phyloP scores from a whole-genome alignment of 2,113 vertebrate species.

The Lepidothrix coronata region DNA sequence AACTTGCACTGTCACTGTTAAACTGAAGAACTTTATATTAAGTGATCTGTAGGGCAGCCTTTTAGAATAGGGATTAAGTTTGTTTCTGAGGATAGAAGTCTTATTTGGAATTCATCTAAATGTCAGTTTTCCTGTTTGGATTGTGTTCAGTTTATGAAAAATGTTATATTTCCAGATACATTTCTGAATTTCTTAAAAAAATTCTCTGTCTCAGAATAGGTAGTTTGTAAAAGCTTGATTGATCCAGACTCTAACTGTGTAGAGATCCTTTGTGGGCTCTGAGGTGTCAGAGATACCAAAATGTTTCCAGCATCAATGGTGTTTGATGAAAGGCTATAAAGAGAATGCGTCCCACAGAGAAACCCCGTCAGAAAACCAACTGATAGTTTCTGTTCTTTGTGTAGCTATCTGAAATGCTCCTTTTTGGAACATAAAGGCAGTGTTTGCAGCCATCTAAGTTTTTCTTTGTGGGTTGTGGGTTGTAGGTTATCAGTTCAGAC shows the following conservation, averaged over 20 bases:
- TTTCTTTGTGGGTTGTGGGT: background rate
- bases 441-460: background rate
- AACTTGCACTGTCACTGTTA: background rate
- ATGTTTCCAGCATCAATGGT: accelerated
- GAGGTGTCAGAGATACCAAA: background rate
- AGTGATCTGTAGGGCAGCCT: background rate
- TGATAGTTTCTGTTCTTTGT: background rate
- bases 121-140: background rate
- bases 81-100: background rate
- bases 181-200: background rate
- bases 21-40: background rate
- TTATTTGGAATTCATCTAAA: background rate
- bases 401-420: background rate
- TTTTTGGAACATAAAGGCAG: background rate
- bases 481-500: background rate
- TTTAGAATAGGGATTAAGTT: background rate
- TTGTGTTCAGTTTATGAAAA: background rate
- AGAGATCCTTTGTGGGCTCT: background rate
- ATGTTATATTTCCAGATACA: background rate
- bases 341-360: background rate
- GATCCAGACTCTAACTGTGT: background rate
- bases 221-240: background rate
- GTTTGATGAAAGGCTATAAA: background rate
- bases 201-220: background rate
- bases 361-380: background rate